phyloP scores from a whole-genome alignment of 2,797 vertebrate species.

The Poeciliopsis infans region DNA sequence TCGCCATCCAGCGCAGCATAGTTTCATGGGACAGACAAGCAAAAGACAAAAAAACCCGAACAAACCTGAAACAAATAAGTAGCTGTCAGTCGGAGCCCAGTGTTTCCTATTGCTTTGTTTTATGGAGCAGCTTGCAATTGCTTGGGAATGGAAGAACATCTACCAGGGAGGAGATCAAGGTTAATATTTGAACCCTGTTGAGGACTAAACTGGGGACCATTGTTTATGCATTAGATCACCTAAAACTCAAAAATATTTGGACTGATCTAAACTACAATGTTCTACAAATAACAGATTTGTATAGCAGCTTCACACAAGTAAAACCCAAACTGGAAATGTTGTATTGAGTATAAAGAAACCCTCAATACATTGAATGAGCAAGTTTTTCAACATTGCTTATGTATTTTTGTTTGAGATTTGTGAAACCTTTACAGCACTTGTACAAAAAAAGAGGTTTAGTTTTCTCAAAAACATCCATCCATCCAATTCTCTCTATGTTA shows the following conservation, averaged over 20 bases:
- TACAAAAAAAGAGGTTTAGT: not conserved
- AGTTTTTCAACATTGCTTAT: not conserved
- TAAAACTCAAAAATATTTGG: not conserved
- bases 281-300: not conserved
- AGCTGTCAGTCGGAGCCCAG: not conserved
- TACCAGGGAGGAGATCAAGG: not conserved
- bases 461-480: not conserved
- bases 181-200: not conserved
- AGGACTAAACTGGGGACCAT: not conserved
- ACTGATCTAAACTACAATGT: not conserved
- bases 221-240: not conserved
- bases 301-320: not conserved
- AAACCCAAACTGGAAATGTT: not conserved
- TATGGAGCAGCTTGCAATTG: not conserved
- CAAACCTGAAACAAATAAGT: not conserved
- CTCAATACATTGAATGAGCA: not conserved
- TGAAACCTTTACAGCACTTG: not conserved
- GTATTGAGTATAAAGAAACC: not conserved
- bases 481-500: not conserved
- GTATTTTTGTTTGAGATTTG: not conserved
- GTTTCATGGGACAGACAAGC: not conserved
- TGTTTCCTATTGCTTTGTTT: not conserved
- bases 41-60: not conserved
- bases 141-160: not conserved
- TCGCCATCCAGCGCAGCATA: not conserved